phyloP scores from a whole-genome alignment of 2,797 vertebrate species.

The Mus spretus region DNA sequence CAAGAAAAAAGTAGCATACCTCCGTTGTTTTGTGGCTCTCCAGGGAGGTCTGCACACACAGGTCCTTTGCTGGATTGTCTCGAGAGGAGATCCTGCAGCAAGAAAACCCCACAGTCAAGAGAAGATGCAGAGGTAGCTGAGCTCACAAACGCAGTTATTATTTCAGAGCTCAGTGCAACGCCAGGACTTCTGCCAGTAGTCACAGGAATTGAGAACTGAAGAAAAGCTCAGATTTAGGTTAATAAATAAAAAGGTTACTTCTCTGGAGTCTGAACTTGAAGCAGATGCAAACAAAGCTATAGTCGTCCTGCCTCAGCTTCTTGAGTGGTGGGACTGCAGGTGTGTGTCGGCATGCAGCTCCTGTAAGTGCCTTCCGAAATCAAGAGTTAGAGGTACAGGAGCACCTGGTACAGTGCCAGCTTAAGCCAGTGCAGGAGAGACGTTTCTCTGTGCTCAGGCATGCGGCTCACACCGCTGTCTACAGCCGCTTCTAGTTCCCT shows the following conservation, averaged over 20 bases:
- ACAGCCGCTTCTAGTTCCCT: neutral
- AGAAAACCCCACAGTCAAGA: conserved; percentile 63
- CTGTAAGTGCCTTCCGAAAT: neutral
- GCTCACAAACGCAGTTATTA: neutral
- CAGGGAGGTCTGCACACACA: conserved; percentile 42
- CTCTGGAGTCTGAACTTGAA: conserved; percentile 57
- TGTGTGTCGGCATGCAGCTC: neutral
- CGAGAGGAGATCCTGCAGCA: conserved; percentile 82
- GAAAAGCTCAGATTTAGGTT: conserved; percentile 42
- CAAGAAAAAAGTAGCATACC: conserved; percentile 85
- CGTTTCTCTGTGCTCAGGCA: neutral
- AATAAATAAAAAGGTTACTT: conserved; percentile 42
- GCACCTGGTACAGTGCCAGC: neutral
- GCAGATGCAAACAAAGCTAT: conserved; percentile 8
- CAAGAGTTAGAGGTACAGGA: neutral
- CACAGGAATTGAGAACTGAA: conserved; percentile 45
- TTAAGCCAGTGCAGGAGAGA: neutral
- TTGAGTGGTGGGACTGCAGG: neutral
- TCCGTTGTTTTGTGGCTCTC: conserved; percentile 79
- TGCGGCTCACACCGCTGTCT: neutral
- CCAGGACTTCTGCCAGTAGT: conserved; percentile 15
- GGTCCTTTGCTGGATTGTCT: conserved; percentile 69
- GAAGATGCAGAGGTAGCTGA: conserved; percentile 21
- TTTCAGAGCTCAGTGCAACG: conserved; percentile 28
- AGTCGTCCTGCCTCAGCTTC: neutral